Conservation (phyloP, 2,113 vertebrate genomes). For the Pedetes capensis region DNA sequence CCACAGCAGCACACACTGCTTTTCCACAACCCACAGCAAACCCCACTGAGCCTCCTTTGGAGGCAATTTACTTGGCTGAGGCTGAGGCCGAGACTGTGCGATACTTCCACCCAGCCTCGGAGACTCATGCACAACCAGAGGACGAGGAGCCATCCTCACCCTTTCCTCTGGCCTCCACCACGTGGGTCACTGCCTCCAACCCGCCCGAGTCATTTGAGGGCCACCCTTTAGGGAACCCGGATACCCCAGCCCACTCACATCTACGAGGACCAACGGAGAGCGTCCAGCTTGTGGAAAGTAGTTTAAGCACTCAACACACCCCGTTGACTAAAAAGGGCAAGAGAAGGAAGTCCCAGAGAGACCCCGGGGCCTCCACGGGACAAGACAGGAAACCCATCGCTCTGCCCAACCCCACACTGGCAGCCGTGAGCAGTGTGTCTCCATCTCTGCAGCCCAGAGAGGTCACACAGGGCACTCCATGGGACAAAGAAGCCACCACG, state of each 20-base stretch:
- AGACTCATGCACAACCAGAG: neutral
- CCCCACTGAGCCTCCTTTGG: slow-evolving; percentile 45
- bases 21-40: neutral
- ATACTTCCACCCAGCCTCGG: fast-evolving
- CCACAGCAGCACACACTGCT: fast-evolving
- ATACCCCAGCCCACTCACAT: neutral
- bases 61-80: slow-evolving; percentile 14
- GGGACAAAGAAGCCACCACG: neutral
- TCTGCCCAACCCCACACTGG: neutral
- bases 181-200: neutral
- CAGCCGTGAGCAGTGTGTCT: neutral
- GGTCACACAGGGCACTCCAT: neutral
- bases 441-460: neutral
- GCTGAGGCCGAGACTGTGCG: slow-evolving; percentile 4
- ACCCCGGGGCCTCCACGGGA: neutral
- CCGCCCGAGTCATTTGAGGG: neutral
- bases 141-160: neutral
- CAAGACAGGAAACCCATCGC: neutral
- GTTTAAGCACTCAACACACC: neutral
- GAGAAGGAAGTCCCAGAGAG: neutral
- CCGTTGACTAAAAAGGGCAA: neutral
- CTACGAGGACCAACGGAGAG: neutral
- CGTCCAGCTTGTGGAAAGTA: neutral
- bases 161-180: neutral
- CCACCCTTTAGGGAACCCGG: neutral